Percentiles rank a stretch among this genome's conserved stretches.
These are phyloP conservation scores for Rotaria macrura DNA, from an alignment of 2,888 invertebrate genomes.

Conservation along the genomic window DNA sequence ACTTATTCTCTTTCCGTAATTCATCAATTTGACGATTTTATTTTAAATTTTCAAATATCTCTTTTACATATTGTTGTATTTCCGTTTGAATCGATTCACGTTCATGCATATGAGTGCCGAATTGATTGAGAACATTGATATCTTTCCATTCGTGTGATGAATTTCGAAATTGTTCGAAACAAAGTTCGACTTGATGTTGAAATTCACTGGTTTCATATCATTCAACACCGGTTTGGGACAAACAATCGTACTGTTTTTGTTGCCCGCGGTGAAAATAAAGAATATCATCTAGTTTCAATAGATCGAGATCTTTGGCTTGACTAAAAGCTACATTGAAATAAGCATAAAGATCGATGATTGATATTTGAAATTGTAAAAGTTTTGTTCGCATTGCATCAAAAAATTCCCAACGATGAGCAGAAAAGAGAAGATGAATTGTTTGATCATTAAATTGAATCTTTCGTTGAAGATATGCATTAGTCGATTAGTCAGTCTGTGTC, in stretches of 20 bases:
- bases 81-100: neutral
- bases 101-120: neutral
- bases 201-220: conserved; percentile 23
- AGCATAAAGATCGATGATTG: conserved; percentile 82
- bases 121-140: neutral
- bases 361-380: conserved; percentile 63
- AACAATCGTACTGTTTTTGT: neutral
- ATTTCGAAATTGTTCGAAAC: conserved; percentile 28
- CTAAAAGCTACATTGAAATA: conserved; percentile 75
- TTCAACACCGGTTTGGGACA: conserved; percentile 22
- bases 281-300: conserved; percentile 71
- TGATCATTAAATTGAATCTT: conserved; percentile 65
- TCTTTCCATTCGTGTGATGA: conserved; percentile 13
- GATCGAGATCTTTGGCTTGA: conserved; percentile 56
- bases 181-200: conserved; percentile 24
- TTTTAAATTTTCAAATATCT: neutral
- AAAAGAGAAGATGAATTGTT: conserved; percentile 77
- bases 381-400: conserved; percentile 56
- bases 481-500: conserved; percentile 67
- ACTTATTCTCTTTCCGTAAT: neutral
- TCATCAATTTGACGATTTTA: neutral
- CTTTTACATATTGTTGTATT: neutral
- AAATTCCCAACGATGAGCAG: conserved; percentile 64
- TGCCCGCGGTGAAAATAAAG: conserved; percentile 30
- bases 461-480: conserved; percentile 62